Evolutionary conservation across 2,888 invertebrate species (phyloP).

Genomic region (Noctua comes): DNA sequence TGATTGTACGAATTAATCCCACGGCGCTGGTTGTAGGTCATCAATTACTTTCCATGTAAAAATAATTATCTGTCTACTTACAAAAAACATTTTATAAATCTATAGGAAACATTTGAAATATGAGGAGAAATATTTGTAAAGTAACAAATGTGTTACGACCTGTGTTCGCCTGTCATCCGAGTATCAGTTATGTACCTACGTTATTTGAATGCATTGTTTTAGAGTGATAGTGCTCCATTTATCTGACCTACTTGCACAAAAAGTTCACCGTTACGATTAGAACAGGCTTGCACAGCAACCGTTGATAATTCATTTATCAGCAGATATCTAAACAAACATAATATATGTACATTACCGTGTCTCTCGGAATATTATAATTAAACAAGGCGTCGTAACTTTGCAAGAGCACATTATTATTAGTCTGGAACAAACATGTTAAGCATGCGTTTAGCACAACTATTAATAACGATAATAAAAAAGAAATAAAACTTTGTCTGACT

Average conservation of each 20-base stretch:
- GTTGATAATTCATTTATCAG: slow-evolving; percentile 26
- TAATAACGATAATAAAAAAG: slow-evolving; percentile 67
- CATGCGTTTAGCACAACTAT: slow-evolving; percentile 65
- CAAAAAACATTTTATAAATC: slow-evolving; percentile 31
- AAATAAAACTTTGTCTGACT: slow-evolving; percentile 66
- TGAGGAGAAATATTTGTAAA: background rate
- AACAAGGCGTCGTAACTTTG: slow-evolving; percentile 49
- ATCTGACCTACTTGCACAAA: slow-evolving; percentile 40
- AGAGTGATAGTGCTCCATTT: slow-evolving; percentile 30
- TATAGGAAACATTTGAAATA: slow-evolving; percentile 11
- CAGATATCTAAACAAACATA: slow-evolving; percentile 40
- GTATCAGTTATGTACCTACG: background rate
- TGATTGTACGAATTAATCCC: slow-evolving; percentile 53
- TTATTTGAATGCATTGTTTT: slow-evolving; percentile 42
- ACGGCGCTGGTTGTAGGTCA: slow-evolving; percentile 40
- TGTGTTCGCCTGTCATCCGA: slow-evolving; percentile 3
- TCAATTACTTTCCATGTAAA: slow-evolving; percentile 41
- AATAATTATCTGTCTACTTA: slow-evolving; percentile 41
- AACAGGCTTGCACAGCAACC: slow-evolving; percentile 22
- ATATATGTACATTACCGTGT: slow-evolving; percentile 11
- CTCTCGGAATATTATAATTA: slow-evolving; percentile 35
- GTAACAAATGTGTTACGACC: slow-evolving; percentile 9
- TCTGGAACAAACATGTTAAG: slow-evolving; percentile 50
- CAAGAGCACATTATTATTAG: slow-evolving; percentile 52
- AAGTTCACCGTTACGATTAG: slow-evolving; percentile 36